Base-by-base conservation (phyloP, 2,113 vertebrate species). In the Caloenas nicobarica region DNA sequence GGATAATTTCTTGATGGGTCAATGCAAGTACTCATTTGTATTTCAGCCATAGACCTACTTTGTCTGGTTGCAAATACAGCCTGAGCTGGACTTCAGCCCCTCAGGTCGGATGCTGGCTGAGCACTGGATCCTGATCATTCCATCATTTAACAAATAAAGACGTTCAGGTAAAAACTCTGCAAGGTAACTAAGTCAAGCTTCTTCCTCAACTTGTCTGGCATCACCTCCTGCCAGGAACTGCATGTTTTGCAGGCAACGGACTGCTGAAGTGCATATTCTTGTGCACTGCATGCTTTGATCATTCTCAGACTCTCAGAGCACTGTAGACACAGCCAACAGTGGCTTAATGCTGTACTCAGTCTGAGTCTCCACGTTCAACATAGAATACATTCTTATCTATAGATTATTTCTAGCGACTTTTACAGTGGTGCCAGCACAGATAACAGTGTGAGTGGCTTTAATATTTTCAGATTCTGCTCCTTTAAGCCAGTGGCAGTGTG, bases 311-410 rank as follows among this genome's bases (percentile, higher is more conserved):
- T 88, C 42, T 57, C 42, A 60, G n/a, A 79, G 40, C 17, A 38
- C 40, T 24, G 10, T 7, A 58, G n/a, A 19, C 71, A n/a, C 26
- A 65, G 84, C 17, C 64, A 81, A 5, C 18, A 48, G 33, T 3
- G 16, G 16, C 22, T 76, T 56, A 51, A 65, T 12, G 33, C 44
- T 73, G 81, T 60, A 44, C 48, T 56, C 0, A 0, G 4, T 34
- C 36, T 16, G 21, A 81, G 17, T 34, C 24, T 65, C 69, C 31
- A 12, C 7, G 26, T 70, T 69, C 26, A 73, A n/a, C 36, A 34
- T 0, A 57, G 26, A 70, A 38, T 6, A 24, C 18, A 13, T 73
- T 29, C 46, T 65, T 28, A 46, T 12, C 7, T 23, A 25, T 10
- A 34, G 17, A 29, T 42, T 19, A 17, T 48, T 69, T 66, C 69